Evolutionary conservation across 2,113 vertebrate species (phyloP).

Genomic region (Brachyistius frenatus): DNA sequence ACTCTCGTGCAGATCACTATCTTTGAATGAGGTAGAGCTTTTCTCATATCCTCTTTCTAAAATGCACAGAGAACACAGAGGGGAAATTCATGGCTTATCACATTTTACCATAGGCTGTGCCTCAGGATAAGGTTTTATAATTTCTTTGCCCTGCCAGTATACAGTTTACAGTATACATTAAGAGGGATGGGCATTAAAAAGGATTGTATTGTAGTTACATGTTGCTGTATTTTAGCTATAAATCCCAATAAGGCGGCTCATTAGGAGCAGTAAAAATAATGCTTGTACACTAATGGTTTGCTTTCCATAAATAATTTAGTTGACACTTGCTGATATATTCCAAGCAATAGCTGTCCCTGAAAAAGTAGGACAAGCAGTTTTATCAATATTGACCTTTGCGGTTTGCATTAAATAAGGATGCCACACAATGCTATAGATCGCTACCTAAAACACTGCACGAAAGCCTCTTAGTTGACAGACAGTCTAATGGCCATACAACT

Average conservation of each 20-base stretch:
- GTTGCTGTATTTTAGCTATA: conserved; percentile 10
- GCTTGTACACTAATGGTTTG: conserved; percentile 13
- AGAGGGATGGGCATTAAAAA: conserved; percentile 15
- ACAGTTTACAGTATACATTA: no score
- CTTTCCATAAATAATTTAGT: conserved; percentile 22
- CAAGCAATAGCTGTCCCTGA: conserved; percentile 13
- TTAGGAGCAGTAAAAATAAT: conserved; percentile 37
- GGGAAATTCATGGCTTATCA: conserved; percentile 10
- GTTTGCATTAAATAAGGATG: conserved; percentile 57
- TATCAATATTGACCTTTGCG: conserved; percentile 45
- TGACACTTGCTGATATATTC: conserved; percentile 23
- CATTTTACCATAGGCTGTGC: conserved; percentile 23
- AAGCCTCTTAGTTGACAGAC: conserved; percentile 45
- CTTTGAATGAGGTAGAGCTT: conserved; percentile 35
- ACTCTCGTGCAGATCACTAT: conserved; percentile 25
- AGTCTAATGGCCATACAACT: conserved; percentile 43
- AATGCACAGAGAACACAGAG: conserved; percentile 19
- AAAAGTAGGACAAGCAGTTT: conserved; percentile 49
- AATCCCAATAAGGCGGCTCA: conserved; percentile 16
- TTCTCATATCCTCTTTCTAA: conserved; percentile 29
- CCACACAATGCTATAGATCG: conserved; percentile 24
- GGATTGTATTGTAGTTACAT: conserved; percentile 19
- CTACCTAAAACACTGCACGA: conserved; percentile 40
- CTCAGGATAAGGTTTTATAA: conserved; percentile 29
- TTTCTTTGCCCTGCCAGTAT: conserved; percentile 4